Base-by-base conservation (phyloP, 2,113 vertebrate genomes). In the Trichomycterus rosablanca region DNA sequence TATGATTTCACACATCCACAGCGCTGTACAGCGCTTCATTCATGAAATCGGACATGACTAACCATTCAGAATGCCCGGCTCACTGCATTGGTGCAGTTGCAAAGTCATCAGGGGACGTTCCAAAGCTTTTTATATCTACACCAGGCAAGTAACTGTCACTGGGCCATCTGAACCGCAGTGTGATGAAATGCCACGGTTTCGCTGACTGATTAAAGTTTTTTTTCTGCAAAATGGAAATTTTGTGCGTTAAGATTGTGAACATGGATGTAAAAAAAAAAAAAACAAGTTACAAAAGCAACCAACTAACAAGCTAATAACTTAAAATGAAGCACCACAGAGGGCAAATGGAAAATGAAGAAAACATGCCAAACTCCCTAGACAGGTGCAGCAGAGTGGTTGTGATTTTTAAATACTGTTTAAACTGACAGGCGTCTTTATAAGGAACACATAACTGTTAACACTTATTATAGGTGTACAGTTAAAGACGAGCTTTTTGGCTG, bases 81-180 rank as follows among this genome's bases (percentile, higher is more conserved):
- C 40, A 5, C 44, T 19, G 16, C 68, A 58, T 66, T 66, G 43
- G 76, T 75, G 75, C 78, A 75, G n/a, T 74, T 83, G 82, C 84
- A 82, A 68, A 78, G 80, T 87, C 80, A 87, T 81, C 77, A 75
- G 73, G 77, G 37, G 19, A 66, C 70, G 58, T 7, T 43, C 44
- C 44, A 56, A 63, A 66, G 77, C 85, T 84, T 81, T 80, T 81
- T 69, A 78, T 26, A 57, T n/a, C 28, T 39, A 60, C 66, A 66
- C 55, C 37, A 66, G 78, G 81, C 74, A 74, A 79, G 75, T 81
- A 86, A 84, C 81, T 69, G 81, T 80, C 40, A 30, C 51, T 59
- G 28, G 20, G 72, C 74, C 68, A 50, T 69, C 70, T 63, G 37
- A 73, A 80, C 71, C 67, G 64, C 74, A 70, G 54, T 66, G 58